Percentiles rank a stretch among this genome's conserved stretches.
phyloP scores from a whole-genome alignment of 2,113 vertebrate genomes.

The Alexandromys fortis region DNA sequence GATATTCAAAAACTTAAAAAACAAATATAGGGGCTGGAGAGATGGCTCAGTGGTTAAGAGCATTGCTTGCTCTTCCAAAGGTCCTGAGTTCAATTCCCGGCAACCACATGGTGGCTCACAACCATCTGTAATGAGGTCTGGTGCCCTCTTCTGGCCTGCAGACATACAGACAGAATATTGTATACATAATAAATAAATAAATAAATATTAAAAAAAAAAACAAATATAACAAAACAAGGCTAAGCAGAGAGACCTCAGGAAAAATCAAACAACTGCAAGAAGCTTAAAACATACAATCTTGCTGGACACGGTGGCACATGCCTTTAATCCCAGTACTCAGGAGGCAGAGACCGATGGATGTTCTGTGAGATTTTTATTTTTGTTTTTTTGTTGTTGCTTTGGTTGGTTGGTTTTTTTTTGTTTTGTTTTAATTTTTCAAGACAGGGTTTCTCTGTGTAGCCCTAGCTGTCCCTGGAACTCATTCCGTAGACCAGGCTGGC shows the following conservation, averaged over 20 bases:
- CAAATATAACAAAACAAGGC: not conserved
- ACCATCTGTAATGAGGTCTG: no score
- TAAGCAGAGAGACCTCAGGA: no score
- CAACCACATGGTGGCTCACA: no score
- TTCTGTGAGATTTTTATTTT: not conserved
- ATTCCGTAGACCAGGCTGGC: not conserved
- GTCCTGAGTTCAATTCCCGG: no score
- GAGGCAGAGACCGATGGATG: not conserved
- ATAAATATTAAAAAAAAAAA: no score
- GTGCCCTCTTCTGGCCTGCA: no score
- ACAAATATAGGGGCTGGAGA: no score
- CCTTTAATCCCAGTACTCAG: not conserved
- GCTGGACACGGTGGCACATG: not conserved
- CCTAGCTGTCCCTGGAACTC: not conserved
- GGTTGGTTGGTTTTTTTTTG: not conserved
- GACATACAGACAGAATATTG: no score
- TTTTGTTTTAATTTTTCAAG: not conserved
- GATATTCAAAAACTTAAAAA: not conserved
- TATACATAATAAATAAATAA: no score
- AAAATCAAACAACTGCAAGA: not conserved
- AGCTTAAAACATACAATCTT: not conserved
- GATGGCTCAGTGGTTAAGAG: no score
- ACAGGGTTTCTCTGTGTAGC: not conserved
- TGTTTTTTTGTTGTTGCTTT: not conserved
- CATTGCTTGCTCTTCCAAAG: no score